phyloP scores from a whole-genome alignment of 2,113 vertebrate genomes.

The Ranitomeya imitator region DNA sequence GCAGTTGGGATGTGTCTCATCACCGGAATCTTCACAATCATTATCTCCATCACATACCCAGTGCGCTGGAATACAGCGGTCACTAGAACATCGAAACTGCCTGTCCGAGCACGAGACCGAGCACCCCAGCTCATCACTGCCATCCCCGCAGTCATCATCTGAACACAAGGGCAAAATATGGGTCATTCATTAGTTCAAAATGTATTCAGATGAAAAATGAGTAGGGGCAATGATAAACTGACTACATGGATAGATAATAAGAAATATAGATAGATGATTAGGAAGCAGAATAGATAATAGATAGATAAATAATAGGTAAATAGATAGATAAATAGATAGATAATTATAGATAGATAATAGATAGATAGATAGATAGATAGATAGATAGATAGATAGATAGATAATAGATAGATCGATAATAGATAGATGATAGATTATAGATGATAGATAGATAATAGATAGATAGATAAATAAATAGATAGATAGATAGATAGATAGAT shows the following conservation, averaged over 20 bases:
- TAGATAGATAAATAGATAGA: neutral
- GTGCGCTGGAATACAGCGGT: constrained; percentile 88
- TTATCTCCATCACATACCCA: constrained; percentile 97
- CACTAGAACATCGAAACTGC: constrained; percentile 88
- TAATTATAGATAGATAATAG: neutral
- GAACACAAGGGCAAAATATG: constrained; percentile 9
- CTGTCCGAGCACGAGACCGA: constrained; percentile 81
- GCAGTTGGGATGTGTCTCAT: constrained; percentile 85
- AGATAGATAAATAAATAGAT: neutral
- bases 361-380: too few species aligned
- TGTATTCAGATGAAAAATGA: neutral
- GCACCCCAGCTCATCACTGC: constrained; percentile 90
- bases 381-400: constrained; percentile 13
- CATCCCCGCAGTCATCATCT: constrained; percentile 96
- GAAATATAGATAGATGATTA: neutral
- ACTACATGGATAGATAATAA: neutral
- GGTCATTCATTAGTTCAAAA: neutral
- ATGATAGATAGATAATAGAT: constrained; percentile 16
- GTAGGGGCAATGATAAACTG: neutral
- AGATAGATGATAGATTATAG: too few species aligned
- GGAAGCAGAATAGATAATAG: neutral
- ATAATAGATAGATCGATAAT: neutral
- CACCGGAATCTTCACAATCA: constrained; percentile 95
- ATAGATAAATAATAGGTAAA: neutral
- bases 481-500: neutral